Percentiles rank a stretch among this genome's conserved stretches.
phyloP scores from a whole-genome alignment of 2,113 vertebrate species.

The Cottus gobio region DNA sequence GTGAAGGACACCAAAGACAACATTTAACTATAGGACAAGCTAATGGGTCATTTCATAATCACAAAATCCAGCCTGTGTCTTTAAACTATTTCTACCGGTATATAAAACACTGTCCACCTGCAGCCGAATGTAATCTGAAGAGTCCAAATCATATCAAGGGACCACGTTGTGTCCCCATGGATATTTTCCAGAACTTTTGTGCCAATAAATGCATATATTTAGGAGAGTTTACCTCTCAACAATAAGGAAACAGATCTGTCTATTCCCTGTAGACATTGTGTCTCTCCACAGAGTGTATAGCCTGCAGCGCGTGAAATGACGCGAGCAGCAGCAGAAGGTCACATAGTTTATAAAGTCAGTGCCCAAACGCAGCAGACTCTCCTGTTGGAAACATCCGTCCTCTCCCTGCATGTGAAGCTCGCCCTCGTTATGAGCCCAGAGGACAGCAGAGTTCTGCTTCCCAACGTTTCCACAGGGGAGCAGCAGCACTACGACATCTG shows the following conservation, averaged over 20 bases:
- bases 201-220: background rate
- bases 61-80: background rate
- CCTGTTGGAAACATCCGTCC: background rate
- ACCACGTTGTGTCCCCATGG: background rate
- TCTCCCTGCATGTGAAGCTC: background rate
- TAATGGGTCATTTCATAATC: background rate
- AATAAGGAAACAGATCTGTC: background rate
- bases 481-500: slow-evolving; percentile 54
- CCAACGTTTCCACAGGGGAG: slow-evolving; percentile 32
- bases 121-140: background rate
- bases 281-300: too few relatives aligned
- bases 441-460: background rate
- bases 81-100: background rate
- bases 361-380: background rate
- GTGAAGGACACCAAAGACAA: background rate
- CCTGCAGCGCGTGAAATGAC: slow-evolving; percentile 37
- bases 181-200: background rate
- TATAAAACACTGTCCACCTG: background rate
- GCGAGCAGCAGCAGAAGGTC: slow-evolving; percentile 27
- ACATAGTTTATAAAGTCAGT: slow-evolving; percentile 42
- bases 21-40: background rate
- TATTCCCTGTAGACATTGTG: background rate
- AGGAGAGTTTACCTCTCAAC: background rate
- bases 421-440: background rate
- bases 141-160: background rate